These are phyloP conservation scores for Rhodinocichla rosea DNA, from an alignment of 2,113 vertebrate species.

Conservation along the genomic window DNA sequence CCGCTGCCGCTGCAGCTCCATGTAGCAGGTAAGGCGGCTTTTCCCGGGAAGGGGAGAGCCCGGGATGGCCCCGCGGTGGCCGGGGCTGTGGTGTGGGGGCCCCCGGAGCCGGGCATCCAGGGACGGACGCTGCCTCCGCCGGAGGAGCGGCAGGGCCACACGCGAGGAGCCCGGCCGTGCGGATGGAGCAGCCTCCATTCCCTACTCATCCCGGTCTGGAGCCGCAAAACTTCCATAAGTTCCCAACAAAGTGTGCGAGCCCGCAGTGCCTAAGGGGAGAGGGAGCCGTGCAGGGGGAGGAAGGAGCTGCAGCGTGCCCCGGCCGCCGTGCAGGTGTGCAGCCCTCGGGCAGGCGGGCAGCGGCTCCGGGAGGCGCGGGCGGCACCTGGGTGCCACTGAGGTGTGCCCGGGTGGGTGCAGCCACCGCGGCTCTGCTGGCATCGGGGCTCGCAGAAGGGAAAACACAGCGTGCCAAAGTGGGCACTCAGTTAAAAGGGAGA, in stretches of 20 bases:
- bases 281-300: background rate
- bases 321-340: background rate
- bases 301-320: background rate
- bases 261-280: background rate
- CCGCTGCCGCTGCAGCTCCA: constrained; percentile 3
- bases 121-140: background rate
- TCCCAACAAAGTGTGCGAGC: constrained; percentile 44
- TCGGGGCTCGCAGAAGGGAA: background rate
- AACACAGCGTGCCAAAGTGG: fast-evolving
- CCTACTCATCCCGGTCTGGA: background rate
- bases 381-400: fast-evolving
- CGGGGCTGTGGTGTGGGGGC: background rate
- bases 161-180: background rate
- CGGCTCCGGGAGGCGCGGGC: fast-evolving
- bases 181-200: background rate
- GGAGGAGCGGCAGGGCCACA: background rate
- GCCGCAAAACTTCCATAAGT: constrained; percentile 69
- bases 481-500: background rate
- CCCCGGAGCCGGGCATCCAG: background rate
- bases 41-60: background rate
- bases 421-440: fast-evolving
- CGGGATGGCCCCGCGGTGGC: background rate
- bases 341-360: fast-evolving
- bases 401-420: background rate
- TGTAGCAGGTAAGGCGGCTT: constrained; percentile 57